Evolutionary conservation across 2,113 vertebrate genomes (phyloP).

Genomic region (Ptyas mucosa): DNA sequence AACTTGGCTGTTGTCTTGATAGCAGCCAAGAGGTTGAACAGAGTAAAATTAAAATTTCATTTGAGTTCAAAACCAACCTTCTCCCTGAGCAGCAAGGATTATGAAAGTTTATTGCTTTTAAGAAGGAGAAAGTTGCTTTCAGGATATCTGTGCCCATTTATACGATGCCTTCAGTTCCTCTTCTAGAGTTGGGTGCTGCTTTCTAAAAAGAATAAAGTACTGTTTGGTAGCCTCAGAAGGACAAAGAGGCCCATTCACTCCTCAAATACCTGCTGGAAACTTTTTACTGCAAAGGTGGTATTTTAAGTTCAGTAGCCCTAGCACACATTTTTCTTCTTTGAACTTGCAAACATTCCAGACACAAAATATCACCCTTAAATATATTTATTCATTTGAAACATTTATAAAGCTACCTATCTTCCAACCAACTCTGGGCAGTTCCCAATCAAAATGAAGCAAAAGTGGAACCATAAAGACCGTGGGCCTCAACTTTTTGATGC

Average conservation of each 20-base stretch:
- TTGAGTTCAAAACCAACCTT: background rate
- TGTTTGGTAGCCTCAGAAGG: fast-evolving
- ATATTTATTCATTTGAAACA: background rate
- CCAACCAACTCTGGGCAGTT: background rate
- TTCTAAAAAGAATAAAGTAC: background rate
- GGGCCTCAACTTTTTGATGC: fast-evolving
- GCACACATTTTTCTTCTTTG: background rate
- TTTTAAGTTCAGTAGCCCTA: background rate
- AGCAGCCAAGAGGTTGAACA: background rate
- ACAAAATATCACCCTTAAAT: background rate
- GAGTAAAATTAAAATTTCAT: background rate
- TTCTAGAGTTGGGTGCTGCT: fast-evolving
- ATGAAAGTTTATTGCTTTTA: fast-evolving
- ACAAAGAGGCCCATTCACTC: conserved; percentile 52
- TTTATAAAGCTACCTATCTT: background rate
- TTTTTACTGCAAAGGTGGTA: fast-evolving
- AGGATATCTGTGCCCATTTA: background rate
- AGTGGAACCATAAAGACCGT: background rate
- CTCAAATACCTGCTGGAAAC: fast-evolving
- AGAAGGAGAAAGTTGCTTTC: no score
- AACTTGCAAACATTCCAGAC: background rate
- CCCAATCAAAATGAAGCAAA: background rate
- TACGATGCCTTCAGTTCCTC: background rate
- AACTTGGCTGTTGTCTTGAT: background rate
- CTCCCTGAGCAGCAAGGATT: fast-evolving